phyloP scores from a whole-genome alignment of 2,113 vertebrate genomes.

The Pomatostomus ruficeps region DNA sequence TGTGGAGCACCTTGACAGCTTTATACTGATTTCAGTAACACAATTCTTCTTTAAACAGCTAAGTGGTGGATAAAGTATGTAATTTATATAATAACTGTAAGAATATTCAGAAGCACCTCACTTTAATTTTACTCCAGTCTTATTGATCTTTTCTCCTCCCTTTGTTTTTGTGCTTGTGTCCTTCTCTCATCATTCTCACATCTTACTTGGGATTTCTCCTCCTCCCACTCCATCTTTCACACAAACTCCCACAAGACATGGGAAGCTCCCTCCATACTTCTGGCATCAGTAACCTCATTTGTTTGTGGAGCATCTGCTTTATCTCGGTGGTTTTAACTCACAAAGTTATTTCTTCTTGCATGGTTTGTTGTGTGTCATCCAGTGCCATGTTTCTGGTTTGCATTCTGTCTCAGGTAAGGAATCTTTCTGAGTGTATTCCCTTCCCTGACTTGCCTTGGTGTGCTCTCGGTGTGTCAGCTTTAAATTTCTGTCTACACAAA shows the following conservation, averaged over 20 bases:
- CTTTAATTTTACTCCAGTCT: not conserved
- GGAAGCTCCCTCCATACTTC: not conserved
- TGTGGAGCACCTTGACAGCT: not conserved
- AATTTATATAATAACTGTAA: not conserved
- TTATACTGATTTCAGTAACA: slow-evolving; percentile 5
- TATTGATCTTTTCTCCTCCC: not conserved
- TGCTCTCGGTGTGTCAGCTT: not conserved
- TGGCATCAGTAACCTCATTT: not conserved
- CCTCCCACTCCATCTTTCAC: not conserved
- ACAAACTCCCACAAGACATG: not conserved
- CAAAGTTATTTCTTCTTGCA: not conserved
- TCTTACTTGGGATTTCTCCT: not conserved
- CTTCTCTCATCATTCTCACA: not conserved
- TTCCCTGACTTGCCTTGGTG: not conserved
- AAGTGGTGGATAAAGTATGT: not conserved
- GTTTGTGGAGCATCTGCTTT: not conserved
- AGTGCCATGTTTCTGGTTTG: not conserved
- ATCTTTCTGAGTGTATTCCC: not conserved
- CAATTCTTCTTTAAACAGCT: not conserved
- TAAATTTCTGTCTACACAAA: not conserved
- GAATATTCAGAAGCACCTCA: not conserved
- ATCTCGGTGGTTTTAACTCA: not conserved
- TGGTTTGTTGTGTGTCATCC: not conserved
- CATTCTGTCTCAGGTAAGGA: not conserved
- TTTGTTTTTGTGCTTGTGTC: not conserved